Evolutionary conservation across 2,888 invertebrate species (phyloP), one percentile per base, ranked within the genome.

Genomic region (Andrena praecox): DNA sequence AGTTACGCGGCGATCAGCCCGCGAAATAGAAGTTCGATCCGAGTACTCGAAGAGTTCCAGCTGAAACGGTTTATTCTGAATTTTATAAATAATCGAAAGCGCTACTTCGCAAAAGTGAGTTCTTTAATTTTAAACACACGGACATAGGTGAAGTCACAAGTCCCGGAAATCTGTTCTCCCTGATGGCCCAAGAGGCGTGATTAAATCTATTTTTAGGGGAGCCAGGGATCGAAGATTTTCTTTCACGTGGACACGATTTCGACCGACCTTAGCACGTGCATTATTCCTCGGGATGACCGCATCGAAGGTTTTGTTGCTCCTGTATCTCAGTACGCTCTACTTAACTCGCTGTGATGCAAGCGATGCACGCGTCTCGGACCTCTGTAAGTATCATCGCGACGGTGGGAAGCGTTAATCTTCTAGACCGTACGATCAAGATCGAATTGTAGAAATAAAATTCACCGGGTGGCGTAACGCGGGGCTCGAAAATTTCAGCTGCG

Each of bases 321-420:
- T 87, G 29, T 83, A 62, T 69, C 35, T 87, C 66, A 48, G 68
- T 79, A 66, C 75, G 71, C 74, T 89, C 68, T 80, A 80, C 52
- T 82, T 89, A 73, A 76, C 77, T 64, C 52, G 70, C 52, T 64
- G 76, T 69, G 81, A 73, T 83, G 79, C 63, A 66, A 83, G 80
- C 68, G 75, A 77, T 50, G 16, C 66, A 60, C 27, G 66, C 66
- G 63, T 73, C 12, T 42, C 68, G 33, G 59, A 80, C 62, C 77
- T 42, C 12, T 50, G 88, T 88, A 67, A 87, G 89, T 87, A 72
- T 20, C 12, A 68, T 52, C 62, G 0, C 8, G 16, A 48, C 12
- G 4, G 12, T 42, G 62, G 20, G 4, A 69, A 29, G 31, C 24
- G 8, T 48, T 2, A 20, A 52, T 16, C 4, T 42, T 27, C 0